Evolutionary conservation across 2,797 vertebrate genomes (phyloP).

Genomic region (Sphenodon punctatus): DNA sequence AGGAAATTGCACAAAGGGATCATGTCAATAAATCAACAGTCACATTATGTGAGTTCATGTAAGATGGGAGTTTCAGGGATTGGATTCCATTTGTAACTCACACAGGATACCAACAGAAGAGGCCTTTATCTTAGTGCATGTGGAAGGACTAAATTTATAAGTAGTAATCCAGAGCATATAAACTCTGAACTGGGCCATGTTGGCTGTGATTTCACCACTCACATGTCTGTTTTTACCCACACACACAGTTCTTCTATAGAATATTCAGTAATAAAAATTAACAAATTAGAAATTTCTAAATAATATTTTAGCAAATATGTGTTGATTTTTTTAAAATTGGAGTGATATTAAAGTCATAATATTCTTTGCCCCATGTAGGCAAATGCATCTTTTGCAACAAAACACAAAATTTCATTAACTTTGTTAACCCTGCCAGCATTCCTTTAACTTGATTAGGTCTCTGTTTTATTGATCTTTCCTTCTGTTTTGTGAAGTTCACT

Average conservation of each 20-base stretch:
- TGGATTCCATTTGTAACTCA: neutral
- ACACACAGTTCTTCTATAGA: neutral
- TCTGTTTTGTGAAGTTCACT: neutral
- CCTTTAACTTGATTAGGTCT: neutral
- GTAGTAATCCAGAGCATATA: accelerated
- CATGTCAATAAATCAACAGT: neutral
- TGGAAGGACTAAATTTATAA: neutral
- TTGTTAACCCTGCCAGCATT: neutral
- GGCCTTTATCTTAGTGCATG: neutral
- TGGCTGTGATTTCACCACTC: neutral
- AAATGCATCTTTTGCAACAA: neutral
- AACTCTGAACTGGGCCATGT: no score
- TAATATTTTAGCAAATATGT: neutral
- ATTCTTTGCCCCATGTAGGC: neutral
- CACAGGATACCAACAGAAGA: neutral
- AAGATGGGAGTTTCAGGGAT: neutral
- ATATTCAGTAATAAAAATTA: constrained; percentile 18
- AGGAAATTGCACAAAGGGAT: constrained; percentile 18
- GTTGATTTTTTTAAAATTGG: neutral
- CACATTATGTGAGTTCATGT: neutral
- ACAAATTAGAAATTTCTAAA: neutral
- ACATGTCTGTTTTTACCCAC: neutral
- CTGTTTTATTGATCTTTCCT: neutral
- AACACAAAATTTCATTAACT: neutral
- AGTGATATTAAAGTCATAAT: neutral